These are phyloP conservation scores for Nematopogon swammerdamellus DNA, from an alignment of 2,888 invertebrate species.

Conservation along the genomic window DNA sequence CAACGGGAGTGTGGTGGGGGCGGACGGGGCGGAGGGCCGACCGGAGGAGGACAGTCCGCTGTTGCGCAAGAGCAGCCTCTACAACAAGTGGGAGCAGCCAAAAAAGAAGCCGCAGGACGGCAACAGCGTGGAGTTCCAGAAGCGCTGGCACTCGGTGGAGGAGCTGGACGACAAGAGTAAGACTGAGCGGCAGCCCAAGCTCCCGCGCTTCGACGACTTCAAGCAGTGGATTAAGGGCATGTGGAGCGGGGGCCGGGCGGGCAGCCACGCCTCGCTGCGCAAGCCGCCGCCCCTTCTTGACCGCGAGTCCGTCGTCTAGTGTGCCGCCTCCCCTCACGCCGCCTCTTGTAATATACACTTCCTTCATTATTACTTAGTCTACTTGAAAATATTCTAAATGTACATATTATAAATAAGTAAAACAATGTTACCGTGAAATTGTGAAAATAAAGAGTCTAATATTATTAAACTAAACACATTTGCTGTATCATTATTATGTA, in stretches of 20 bases:
- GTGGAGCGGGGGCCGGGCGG: constrained; percentile 68
- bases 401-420: constrained; percentile 31
- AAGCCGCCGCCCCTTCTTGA: constrained; percentile 45
- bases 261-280: constrained; percentile 51
- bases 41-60: constrained; percentile 42
- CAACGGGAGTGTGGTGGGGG: constrained; percentile 42
- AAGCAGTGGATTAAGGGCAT: constrained; percentile 73
- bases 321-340: neutral
- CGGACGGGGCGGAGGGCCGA: constrained; percentile 25
- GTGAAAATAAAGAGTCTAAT: constrained; percentile 55
- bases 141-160: constrained; percentile 79
- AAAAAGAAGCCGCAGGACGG: constrained; percentile 38
- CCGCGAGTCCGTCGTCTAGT: constrained; percentile 46
- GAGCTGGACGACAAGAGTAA: constrained; percentile 51
- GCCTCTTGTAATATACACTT: neutral
- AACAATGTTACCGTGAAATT: constrained; percentile 56
- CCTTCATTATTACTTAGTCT: constrained; percentile 3
- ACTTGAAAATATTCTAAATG: constrained; percentile 1
- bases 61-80: constrained; percentile 38
- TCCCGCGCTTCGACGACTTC: constrained; percentile 65
- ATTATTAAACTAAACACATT: constrained; percentile 57
- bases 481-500: too few relatives aligned
- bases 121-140: constrained; percentile 52
- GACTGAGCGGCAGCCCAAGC: constrained; percentile 47
- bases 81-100: constrained; percentile 33